These are phyloP conservation scores for Drosophila nr. fundita DNA, from an alignment of 2,888 invertebrate genomes.

Conservation along the genomic window DNA sequence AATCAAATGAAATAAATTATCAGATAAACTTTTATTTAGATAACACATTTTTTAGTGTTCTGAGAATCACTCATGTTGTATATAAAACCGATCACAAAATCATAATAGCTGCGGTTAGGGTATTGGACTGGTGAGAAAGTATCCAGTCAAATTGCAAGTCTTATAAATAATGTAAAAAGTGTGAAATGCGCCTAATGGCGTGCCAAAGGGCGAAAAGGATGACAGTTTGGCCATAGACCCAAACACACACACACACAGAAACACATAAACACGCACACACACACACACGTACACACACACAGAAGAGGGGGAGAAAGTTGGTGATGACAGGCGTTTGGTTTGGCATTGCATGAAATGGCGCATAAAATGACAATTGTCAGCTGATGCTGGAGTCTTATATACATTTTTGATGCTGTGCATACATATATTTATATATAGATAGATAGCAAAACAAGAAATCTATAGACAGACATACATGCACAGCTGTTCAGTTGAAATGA, in stretches of 20 bases:
- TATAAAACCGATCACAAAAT: background rate
- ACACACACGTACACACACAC: constrained; percentile 1
- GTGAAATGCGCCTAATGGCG: constrained; percentile 81
- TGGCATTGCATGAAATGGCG: constrained; percentile 63
- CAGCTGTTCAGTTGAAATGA: constrained; percentile 2
- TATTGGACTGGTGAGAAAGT: constrained; percentile 19
- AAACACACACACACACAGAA: background rate
- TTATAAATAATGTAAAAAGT: constrained; percentile 80
- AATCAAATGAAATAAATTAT: background rate
- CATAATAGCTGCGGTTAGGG: background rate
- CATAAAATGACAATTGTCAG: constrained; percentile 78
- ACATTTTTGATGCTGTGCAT: constrained; percentile 29
- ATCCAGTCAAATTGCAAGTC: constrained; percentile 59
- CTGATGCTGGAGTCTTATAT: constrained; percentile 62
- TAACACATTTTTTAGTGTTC: background rate
- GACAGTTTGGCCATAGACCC: constrained; percentile 35
- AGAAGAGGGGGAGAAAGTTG: background rate
- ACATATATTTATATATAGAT: background rate
- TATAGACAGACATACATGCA: background rate
- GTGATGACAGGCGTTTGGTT: constrained; percentile 26
- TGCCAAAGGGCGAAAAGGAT: constrained; percentile 65
- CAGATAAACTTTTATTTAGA: background rate
- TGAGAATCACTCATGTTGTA: background rate
- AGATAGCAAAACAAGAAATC: background rate
- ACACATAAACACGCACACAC: background rate